These are phyloP conservation scores for Pontoporia blainvillei DNA, from an alignment of 2,113 vertebrate species.

Conservation along the genomic window DNA sequence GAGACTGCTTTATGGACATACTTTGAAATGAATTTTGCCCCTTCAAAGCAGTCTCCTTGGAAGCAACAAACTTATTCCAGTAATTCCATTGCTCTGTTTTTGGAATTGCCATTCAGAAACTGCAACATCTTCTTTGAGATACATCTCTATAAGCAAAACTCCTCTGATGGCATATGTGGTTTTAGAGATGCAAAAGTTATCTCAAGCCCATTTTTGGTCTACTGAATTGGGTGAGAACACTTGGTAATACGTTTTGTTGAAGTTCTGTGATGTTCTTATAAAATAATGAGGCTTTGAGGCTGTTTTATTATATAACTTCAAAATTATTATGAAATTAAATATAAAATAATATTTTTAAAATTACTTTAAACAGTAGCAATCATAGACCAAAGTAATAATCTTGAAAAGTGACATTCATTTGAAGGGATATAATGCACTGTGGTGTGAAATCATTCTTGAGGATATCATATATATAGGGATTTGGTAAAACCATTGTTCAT, in stretches of 20 bases:
- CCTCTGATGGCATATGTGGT: not conserved
- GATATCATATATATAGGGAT: not conserved
- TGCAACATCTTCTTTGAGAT: not conserved
- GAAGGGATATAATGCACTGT: not conserved
- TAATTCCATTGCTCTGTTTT: not conserved
- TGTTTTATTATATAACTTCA: not conserved
- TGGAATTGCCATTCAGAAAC: constrained; percentile 23
- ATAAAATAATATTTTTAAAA: constrained; percentile 19
- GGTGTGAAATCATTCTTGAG: not conserved
- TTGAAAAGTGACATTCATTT: constrained; percentile 13
- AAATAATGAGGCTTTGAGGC: not conserved
- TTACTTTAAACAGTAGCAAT: not conserved
- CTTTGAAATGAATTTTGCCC: not conserved
- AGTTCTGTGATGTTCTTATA: not conserved
- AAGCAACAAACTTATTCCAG: not conserved
- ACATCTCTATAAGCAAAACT: not conserved
- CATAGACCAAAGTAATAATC: not conserved
- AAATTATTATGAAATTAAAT: constrained; percentile 27
- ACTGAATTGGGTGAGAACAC: not conserved
- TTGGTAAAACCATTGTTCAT: not conserved
- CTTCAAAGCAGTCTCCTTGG: not conserved
- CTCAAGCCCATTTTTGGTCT: not conserved
- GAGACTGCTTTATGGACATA: not conserved
- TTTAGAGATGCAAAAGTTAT: not conserved
- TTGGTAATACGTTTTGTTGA: not conserved